These are phyloP conservation scores for Ceraclea dissimilis DNA, from an alignment of 2,888 invertebrate species.

Conservation along the genomic window DNA sequence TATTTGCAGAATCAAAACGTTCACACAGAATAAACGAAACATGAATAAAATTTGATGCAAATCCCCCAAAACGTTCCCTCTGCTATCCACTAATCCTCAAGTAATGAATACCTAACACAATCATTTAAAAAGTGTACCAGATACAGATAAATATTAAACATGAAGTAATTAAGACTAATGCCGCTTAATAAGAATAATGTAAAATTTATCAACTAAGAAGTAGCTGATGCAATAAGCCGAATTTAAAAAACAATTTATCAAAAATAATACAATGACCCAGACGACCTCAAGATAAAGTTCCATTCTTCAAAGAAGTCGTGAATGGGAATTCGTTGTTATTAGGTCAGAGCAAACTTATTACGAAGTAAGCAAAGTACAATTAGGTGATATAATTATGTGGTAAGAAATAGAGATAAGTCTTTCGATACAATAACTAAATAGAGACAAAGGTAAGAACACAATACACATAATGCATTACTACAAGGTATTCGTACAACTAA, in stretches of 20 bases:
- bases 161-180: too few relatives aligned
- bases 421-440: neutral
- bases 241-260: neutral
- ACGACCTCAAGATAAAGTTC: constrained; percentile 1
- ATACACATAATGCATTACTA: neutral
- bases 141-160: too few relatives aligned
- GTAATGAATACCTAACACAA: too few relatives aligned
- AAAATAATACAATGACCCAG: neutral
- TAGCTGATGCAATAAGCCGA: too few relatives aligned
- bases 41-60: too few relatives aligned
- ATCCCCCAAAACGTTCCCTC: too few relatives aligned
- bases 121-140: too few relatives aligned
- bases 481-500: neutral
- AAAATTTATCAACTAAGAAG: too few relatives aligned
- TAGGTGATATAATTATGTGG: neutral
- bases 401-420: neutral
- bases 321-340: neutral
- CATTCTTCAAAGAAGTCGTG: neutral
- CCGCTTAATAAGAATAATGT: too few relatives aligned
- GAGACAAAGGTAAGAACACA: neutral
- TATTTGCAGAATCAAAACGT: neutral
- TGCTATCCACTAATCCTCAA: too few relatives aligned
- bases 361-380: neutral
- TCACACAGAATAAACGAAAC: too few relatives aligned
- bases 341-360: neutral